A percentile compares a stretch with the other conserved stretches of the same genome.
These are phyloP conservation scores for Acrobasis suavella DNA, from an alignment of 2,888 invertebrate species.

Conservation along the genomic window DNA sequence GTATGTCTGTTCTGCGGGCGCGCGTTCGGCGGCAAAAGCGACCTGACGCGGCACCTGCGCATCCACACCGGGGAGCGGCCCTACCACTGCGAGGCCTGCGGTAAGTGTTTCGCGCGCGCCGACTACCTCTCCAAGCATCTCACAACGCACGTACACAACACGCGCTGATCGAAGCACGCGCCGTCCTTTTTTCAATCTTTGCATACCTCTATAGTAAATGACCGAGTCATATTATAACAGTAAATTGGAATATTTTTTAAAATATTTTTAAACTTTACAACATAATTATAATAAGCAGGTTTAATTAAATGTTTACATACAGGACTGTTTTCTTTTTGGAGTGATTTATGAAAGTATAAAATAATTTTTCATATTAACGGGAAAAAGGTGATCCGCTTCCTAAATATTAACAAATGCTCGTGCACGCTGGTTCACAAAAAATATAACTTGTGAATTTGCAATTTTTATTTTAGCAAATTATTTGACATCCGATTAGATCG, in stretches of 20 bases:
- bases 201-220: constrained; percentile 55
- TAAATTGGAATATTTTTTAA: constrained; percentile 79
- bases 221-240: constrained; percentile 67
- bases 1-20: constrained; percentile 94
- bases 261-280: constrained; percentile 77
- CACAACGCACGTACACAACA: constrained; percentile 93
- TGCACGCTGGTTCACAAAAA: background rate
- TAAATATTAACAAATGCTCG: constrained; percentile 13
- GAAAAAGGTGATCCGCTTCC: constrained; percentile 3
- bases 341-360: constrained; percentile 67
- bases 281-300: constrained; percentile 70
- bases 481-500: background rate
- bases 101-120: constrained; percentile 94
- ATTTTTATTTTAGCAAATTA: background rate
- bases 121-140: constrained; percentile 95
- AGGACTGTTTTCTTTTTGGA: constrained; percentile 72
- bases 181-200: constrained; percentile 55
- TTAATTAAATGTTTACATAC: constrained; percentile 75
- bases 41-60: constrained; percentile 91
- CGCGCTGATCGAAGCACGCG: constrained; percentile 76
- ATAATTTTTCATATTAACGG: constrained; percentile 55
- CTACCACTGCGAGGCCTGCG: constrained; percentile 95
- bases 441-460: background rate
- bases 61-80: constrained; percentile 95
- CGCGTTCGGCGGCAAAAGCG: constrained; percentile 94